A percentile compares a stretch with the other conserved stretches of the same genome.
Conservation (phyloP, 2,113 vertebrate species). For the Pygoscelis adeliae region DNA sequence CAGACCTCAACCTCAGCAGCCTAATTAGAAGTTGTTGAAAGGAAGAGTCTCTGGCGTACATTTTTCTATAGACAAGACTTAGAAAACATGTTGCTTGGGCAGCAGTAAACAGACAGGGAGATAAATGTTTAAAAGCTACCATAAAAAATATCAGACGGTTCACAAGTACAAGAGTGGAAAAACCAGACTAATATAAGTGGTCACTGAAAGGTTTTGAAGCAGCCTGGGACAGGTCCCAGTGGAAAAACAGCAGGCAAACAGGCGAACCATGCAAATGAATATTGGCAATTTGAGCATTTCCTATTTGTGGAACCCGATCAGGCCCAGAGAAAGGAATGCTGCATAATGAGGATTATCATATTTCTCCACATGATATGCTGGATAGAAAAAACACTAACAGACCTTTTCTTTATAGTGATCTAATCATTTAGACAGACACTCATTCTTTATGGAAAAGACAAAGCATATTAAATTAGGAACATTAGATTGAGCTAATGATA, state of each 20-base stretch:
- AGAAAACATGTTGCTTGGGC: conserved; percentile 36
- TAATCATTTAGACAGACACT: conserved; percentile 41
- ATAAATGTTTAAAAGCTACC: conserved; percentile 51
- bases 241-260: conserved; percentile 5
- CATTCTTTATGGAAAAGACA: conserved; percentile 50
- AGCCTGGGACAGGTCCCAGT: conserved; percentile 8
- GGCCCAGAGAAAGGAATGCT: neutral
- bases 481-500: conserved; percentile 39
- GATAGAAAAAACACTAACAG: neutral
- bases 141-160: conserved; percentile 9
- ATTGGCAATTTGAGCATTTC: conserved; percentile 36
- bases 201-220: conserved; percentile 32
- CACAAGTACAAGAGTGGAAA: neutral
- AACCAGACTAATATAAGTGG: conserved; percentile 20
- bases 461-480: conserved; percentile 49
- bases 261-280: neutral
- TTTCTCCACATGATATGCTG: conserved; percentile 17
- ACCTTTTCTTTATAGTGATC: conserved; percentile 11
- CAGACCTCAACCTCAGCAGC: conserved; percentile 29
- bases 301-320: conserved; percentile 18
- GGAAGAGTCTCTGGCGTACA: conserved; percentile 39
- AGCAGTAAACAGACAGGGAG: conserved; percentile 42
- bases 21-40: conserved; percentile 64
- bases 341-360: conserved; percentile 35
- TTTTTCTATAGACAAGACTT: conserved; percentile 47